Evolutionary conservation across 2,888 invertebrate species (phyloP), one percentile per base, ranked within the genome.

Genomic region (Ormia ochracea): DNA sequence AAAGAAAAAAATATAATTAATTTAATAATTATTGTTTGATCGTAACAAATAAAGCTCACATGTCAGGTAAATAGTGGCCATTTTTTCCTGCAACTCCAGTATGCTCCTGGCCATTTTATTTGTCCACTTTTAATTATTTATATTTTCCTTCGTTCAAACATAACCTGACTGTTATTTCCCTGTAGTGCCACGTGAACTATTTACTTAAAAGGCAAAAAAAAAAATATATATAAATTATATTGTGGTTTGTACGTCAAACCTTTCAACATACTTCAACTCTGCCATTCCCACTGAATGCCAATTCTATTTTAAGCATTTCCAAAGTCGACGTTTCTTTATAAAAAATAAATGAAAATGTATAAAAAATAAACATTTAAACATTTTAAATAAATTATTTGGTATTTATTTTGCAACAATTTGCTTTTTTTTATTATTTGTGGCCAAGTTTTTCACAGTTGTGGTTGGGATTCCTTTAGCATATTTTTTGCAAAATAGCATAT

Each of bases 201-300:
- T 75, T 50, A n/a, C 28, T 26, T 61, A 19, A 59, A 68, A 68
- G 54, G 58, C 41, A 38, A 45, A 63, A 76, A 10, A 41, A 58
- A 77, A n/a, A n/a, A n/a, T n/a, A n/a, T n/a, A n/a, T 50, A 70
- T 65, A 65, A 63, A 77, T 70, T 63, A 50, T 50, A 19, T 77
- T 70, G 76, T 33, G 70, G 76, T 48, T 63, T 70, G 23, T 31
- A 41, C 9, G 38, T 63, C 48, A 17, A 56, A 76, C 38, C 43
- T 56, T 56, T 63, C 38, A 56, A 10, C 26, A 36, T 43, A 54
- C 26, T 43, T 54, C 45, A 63, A 19, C 52, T 23, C 9, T 14
- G 19, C 1, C 26, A 66, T 45, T 14, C 56, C 48, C 26, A 41
- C 41, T 65, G 23, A 31, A 23, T 28, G 43, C 12, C 52, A 33